These are phyloP conservation scores for Zosterops japonicus DNA, from an alignment of 2,113 vertebrate genomes.

Conservation along the genomic window DNA sequence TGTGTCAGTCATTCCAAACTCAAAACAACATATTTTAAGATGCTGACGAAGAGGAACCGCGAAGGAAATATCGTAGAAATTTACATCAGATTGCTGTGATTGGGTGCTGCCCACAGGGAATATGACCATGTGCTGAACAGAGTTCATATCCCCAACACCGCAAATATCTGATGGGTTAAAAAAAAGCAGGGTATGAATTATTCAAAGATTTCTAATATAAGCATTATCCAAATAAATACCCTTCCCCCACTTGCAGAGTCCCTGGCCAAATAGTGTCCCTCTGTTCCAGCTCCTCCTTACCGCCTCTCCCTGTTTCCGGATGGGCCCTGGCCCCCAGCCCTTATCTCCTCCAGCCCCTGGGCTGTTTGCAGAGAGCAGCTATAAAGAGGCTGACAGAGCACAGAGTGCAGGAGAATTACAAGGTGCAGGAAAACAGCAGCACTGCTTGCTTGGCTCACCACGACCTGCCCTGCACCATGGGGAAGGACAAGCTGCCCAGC, in stretches of 20 bases:
- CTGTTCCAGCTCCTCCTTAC: conserved; percentile 44
- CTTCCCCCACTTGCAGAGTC: conserved; percentile 13
- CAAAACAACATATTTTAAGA: not conserved
- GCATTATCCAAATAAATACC: not conserved
- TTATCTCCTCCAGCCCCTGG: conserved; percentile 51
- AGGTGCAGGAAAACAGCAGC: conserved; percentile 28
- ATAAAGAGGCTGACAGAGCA: conserved; percentile 48
- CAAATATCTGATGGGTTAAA: not conserved
- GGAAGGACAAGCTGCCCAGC: conserved; percentile 4
- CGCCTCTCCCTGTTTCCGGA: not conserved
- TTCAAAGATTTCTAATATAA: not conserved
- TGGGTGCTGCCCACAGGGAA: not conserved
- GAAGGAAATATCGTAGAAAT: not conserved
- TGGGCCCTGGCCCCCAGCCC: conserved; percentile 49
- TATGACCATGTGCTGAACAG: not conserved
- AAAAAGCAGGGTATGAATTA: not conserved
- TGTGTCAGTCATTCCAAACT: not conserved
- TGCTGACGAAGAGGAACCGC: not conserved
- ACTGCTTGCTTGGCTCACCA: not conserved
- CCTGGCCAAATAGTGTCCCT: conserved; percentile 1
- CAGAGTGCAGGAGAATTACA: not conserved
- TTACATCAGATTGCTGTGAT: not conserved
- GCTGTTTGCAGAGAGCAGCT: conserved; percentile 38
- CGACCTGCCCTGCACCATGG: not conserved
- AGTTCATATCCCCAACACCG: not conserved